Evolutionary conservation across 2,797 vertebrate species (phyloP), one percentile per base, ranked within the genome.

Genomic region (Enteromius paludinosus): DNA sequence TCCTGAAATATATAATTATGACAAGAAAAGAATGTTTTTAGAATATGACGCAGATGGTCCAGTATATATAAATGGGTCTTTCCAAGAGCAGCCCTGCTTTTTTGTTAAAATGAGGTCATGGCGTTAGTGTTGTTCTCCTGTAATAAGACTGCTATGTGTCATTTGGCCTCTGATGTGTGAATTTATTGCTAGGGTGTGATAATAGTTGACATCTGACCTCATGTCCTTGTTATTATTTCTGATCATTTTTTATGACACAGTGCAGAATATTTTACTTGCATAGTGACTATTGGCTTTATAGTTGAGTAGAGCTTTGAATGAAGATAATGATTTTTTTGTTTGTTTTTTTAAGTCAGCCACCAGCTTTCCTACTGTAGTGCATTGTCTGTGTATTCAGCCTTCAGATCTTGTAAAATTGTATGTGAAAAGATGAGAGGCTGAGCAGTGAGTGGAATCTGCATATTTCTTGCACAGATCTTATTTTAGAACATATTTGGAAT

Each of bases 401-500:
- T 90, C 92, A 93, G 92, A 94, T 94, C 93, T 92, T 92, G 90
- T 92, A 90, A 89, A 88, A 62, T 79, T 90, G 92, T 90, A n/a
- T 92, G 89, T 90, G 87, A 89, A 85, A 89, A 94, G 92, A 93
- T 94, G 15, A 62, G 59, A 62, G 59, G 25, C 59, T 61, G 56
- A 89, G 86, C 87, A 93, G 90, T 90, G 87, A 69, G 69, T 77
- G 23, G 8, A 47, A 71, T 49, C 68, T 35, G 49, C 59, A 86
- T 62, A 61, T 73, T 43, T 54, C 35, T 33, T 47, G 0, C 30
- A 20, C 18, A 2, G 1, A 20, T 49, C 30, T 71, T 71, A 4
- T 47, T 45, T 25, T 49, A 18, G 4, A 49, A 49, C 49, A 10
- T 17, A 11, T 12, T 30, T 71, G 47, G 17, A 72, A 52, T 14